Evolutionary conservation across 2,888 invertebrate species (phyloP).

Genomic region (Cephonodes hylas): DNA sequence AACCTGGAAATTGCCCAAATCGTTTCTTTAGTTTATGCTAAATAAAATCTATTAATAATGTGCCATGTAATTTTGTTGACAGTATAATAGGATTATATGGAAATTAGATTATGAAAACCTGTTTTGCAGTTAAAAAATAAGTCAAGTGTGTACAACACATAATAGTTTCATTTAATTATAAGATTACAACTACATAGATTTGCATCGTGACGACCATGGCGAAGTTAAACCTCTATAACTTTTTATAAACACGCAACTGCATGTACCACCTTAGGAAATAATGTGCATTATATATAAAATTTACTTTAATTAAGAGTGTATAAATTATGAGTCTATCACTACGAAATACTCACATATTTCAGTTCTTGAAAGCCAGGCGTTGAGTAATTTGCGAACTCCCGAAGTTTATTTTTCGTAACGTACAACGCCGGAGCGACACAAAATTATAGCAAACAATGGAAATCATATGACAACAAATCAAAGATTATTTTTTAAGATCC

Average conservation of each 20-base stretch:
- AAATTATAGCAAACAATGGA: slow-evolving; percentile 23
- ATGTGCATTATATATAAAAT: slow-evolving; percentile 8
- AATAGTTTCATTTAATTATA: slow-evolving; percentile 10
- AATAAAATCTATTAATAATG: not conserved
- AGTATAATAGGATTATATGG: not conserved
- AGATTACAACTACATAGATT: slow-evolving; percentile 18
- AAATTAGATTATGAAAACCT: not conserved
- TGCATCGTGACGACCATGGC: not conserved
- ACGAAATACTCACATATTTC: slow-evolving; percentile 17
- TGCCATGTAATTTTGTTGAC: not conserved
- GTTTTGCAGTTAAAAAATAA: not conserved
- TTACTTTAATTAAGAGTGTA: slow-evolving; percentile 15
- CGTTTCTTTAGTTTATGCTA: too few relatives aligned
- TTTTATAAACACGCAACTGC: not conserved
- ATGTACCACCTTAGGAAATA: not conserved
- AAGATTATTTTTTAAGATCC: slow-evolving; percentile 13
- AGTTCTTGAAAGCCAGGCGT: slow-evolving; percentile 16
- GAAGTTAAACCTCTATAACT: not conserved
- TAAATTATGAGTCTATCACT: slow-evolving; percentile 10
- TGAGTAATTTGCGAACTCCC: not conserved
- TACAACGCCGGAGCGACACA: slow-evolving; percentile 18
- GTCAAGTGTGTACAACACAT: not conserved
- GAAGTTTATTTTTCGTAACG: not conserved
- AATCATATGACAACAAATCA: slow-evolving; percentile 16
- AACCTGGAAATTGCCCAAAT: too few relatives aligned